These are phyloP conservation scores for Trachymyrmex cornetzi DNA, from an alignment of 1,140 invertebrate species.

Conservation along the genomic window DNA sequence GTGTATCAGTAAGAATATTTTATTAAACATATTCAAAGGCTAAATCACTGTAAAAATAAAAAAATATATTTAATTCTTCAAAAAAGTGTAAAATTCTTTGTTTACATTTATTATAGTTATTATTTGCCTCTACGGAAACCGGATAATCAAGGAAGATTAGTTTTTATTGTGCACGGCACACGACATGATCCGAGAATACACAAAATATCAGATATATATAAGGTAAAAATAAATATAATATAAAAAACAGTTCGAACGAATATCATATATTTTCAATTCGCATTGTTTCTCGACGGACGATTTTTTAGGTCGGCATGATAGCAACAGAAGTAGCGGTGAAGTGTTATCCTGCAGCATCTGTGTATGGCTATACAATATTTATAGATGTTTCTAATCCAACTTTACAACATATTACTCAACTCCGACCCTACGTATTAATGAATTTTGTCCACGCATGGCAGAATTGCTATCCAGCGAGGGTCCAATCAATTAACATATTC, in stretches of 20 bases:
- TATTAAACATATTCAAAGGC: background rate
- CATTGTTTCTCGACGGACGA: background rate
- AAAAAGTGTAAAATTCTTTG: background rate
- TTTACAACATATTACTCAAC: background rate
- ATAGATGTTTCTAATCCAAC: background rate
- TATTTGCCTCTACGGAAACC: constrained; percentile 87
- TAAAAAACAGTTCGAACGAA: background rate
- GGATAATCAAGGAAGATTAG: constrained; percentile 86
- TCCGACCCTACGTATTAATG: background rate
- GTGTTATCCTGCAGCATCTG: background rate
- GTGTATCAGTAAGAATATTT: background rate
- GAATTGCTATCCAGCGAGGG: background rate
- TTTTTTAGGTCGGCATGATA: constrained; percentile 87
- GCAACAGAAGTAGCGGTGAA: constrained; percentile 86
- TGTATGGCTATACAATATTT: background rate
- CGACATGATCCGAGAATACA: constrained; percentile 88
- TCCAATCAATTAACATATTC: background rate
- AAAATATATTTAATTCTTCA: background rate
- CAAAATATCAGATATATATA: constrained; percentile 88
- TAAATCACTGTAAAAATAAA: background rate
- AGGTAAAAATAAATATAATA: constrained; percentile 78
- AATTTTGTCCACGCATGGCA: background rate
- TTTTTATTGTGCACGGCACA: constrained; percentile 88
- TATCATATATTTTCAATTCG: background rate
- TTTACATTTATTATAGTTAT: constrained; percentile 38